A percentile compares a stretch with the other conserved stretches of the same genome.
Conservation (phyloP, 2,113 vertebrate genomes). For the Syrrhaptes paradoxus region DNA sequence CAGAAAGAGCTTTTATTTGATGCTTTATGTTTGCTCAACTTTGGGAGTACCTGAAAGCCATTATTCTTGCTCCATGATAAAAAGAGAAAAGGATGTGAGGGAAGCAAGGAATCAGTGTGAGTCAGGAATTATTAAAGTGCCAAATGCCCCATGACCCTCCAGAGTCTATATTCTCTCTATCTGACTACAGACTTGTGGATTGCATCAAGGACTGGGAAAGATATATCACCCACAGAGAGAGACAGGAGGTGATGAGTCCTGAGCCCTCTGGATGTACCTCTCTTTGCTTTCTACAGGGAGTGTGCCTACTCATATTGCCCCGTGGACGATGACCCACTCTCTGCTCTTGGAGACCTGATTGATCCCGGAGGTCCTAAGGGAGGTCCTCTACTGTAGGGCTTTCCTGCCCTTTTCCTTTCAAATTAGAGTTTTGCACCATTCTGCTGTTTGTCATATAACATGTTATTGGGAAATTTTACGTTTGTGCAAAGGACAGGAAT, state of each 20-base stretch:
- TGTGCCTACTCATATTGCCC: neutral
- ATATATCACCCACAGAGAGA: neutral
- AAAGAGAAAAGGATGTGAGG: neutral
- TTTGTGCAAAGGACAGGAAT: neutral
- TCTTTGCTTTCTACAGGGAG: neutral
- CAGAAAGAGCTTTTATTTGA: neutral
- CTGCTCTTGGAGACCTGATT: neutral
- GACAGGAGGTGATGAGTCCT: neutral
- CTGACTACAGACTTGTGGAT: neutral
- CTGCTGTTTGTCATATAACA: accelerated
- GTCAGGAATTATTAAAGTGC: neutral
- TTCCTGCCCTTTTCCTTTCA: neutral
- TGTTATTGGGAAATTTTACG: neutral
- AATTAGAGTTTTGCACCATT: neutral
- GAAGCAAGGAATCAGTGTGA: neutral
- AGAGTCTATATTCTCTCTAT: neutral
- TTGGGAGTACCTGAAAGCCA: neutral
- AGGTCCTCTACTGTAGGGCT: neutral
- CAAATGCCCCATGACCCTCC: neutral
- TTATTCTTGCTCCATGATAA: neutral
- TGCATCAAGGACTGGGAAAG: neutral
- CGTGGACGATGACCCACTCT: accelerated
- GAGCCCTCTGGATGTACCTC: neutral
- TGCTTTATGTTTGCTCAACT: neutral
- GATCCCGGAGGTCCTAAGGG: neutral